phyloP scores from a whole-genome alignment of 2,797 vertebrate species.

The Salarias fasciatus region DNA sequence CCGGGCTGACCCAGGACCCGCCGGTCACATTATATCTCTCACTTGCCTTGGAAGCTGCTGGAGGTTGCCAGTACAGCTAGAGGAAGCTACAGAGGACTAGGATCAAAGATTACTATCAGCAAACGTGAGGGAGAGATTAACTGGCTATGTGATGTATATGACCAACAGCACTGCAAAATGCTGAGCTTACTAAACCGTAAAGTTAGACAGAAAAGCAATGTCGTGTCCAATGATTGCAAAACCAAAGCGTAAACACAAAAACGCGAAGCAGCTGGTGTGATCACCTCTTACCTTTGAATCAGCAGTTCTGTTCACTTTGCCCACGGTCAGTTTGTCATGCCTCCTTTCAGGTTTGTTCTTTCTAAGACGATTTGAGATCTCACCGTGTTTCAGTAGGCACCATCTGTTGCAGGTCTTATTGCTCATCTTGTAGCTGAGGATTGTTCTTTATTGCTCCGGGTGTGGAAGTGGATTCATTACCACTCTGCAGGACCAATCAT shows the following conservation, averaged over 20 bases:
- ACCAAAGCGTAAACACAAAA: background rate
- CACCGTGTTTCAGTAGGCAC: background rate
- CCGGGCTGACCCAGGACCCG: no score
- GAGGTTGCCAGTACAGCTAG: no score
- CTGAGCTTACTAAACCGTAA: no score
- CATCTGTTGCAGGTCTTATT: background rate
- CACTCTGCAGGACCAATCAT: background rate
- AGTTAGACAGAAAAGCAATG: background rate
- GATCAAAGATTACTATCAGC: no score
- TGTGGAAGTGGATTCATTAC: background rate
- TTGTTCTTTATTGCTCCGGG: background rate
- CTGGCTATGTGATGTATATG: no score
- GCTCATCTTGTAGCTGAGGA: background rate
- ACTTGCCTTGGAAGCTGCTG: no score
- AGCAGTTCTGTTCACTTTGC: background rate
- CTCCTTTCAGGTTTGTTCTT: background rate
- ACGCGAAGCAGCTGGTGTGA: background rate
- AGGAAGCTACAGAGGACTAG: no score
- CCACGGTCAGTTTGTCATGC: background rate
- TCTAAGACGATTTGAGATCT: background rate
- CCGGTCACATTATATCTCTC: no score
- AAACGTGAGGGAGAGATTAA: no score
- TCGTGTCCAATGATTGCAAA: background rate
- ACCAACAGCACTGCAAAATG: no score
- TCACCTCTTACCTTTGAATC: background rate